phyloP scores from a whole-genome alignment of 2,888 invertebrate genomes.

The Drosophila cracens region DNA sequence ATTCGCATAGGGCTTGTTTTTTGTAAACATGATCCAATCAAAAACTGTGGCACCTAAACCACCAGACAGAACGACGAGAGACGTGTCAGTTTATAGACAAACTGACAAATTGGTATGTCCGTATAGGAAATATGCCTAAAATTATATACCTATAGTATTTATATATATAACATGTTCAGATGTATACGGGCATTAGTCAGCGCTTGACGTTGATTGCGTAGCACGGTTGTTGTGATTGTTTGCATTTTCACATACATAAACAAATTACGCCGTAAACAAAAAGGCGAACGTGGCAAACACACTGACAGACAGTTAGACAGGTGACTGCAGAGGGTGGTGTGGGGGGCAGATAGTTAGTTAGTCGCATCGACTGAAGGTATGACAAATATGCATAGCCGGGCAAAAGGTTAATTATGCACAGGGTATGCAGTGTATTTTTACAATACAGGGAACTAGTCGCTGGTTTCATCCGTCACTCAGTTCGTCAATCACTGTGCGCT shows the following conservation, averaged over 20 bases:
- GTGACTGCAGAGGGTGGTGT: neutral
- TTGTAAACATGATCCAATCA: constrained; percentile 16
- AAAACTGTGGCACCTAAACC: constrained; percentile 37
- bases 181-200: constrained; percentile 62
- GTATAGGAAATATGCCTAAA: constrained; percentile 32
- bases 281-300: constrained; percentile 28
- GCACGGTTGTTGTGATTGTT: constrained; percentile 68
- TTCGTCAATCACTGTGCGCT: constrained; percentile 71
- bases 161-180: neutral
- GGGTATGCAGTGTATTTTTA: constrained; percentile 26
- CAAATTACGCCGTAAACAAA: constrained; percentile 73
- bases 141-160: constrained; percentile 22
- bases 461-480: constrained; percentile 43
- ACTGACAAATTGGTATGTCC: constrained; percentile 37
- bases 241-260: constrained; percentile 69
- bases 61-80: constrained; percentile 18
- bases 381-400: constrained; percentile 54
- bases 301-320: constrained; percentile 16
- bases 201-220: constrained; percentile 64
- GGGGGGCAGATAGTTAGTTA: constrained; percentile 14
- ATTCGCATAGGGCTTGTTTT: constrained; percentile 1
- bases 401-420: constrained; percentile 76
- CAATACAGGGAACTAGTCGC: constrained; percentile 28
- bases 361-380: constrained; percentile 23
- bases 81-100: constrained; percentile 48